Base-by-base conservation (phyloP, 1,140 invertebrate genomes). In the Forficula auricularia region DNA sequence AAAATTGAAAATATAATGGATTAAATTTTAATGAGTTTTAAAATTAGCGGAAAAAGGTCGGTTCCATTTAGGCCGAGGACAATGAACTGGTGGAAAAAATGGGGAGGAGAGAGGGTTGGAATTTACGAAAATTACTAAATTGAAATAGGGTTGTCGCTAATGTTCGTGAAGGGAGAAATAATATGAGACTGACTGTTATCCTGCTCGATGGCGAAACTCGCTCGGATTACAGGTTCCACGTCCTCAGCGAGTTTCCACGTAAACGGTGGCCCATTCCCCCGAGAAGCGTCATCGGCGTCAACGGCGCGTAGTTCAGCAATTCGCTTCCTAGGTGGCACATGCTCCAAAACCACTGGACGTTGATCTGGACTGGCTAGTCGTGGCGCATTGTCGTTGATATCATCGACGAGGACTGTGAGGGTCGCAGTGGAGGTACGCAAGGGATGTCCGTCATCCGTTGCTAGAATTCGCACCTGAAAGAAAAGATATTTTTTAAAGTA, bases 331-430 rank as follows among this genome's bases (percentile, higher is more conserved):
- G 72, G 67, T 40, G 68, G 58, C 9, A 62, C 60, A 54, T 76
- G 70, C 54, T 78, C 75, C 31, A 66, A 64, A 10, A 77, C 56
- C 8, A 75, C 68, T 2, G 76, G 75, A 20, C 67, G 62, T 51
- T 77, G 76, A 43, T 74, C 66, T 49, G 22, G 22, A 10, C 72
- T 58, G 0, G 62, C 56, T 50, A 74, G 67, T 3, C 54, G 59
- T 1, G 72, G 72, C 0, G 62, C 61, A 58, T 66, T 79, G 48
- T 81, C 78, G 50, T 80, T 80, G 18, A 79, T 69, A 56, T 80
- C 77, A 39, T 65, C 64, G 2, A 80, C 71, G 37, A 68, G 65
- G 1, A 79, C 70, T 0, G 66, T 70, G 10, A 81, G 57, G 1
- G 73, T 78, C 2, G 74, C 76, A 1, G 75, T 77, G 1, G 77